phyloP scores from a whole-genome alignment of 2,113 vertebrate genomes.

The Aramus guarauna region DNA sequence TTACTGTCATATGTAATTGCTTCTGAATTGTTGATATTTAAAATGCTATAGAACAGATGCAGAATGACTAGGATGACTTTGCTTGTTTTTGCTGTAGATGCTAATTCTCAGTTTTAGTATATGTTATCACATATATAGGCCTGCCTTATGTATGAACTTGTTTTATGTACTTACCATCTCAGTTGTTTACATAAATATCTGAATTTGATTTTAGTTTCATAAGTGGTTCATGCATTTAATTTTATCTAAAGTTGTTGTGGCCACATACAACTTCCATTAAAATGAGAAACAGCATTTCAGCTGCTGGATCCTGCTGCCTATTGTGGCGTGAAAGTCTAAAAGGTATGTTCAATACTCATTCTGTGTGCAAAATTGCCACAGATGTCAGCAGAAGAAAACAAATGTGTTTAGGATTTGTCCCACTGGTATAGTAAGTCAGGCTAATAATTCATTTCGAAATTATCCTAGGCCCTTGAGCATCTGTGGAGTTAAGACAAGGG shows the following conservation, averaged over 20 bases:
- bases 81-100: not conserved
- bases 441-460: not conserved
- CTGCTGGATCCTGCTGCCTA: not conserved
- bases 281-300: not conserved
- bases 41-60: not conserved
- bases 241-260: not conserved
- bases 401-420: not conserved
- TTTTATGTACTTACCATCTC: not conserved
- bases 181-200: not conserved
- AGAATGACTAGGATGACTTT: not conserved
- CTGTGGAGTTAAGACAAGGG: not conserved
- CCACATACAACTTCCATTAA: not conserved
- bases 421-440: not conserved
- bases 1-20: not conserved
- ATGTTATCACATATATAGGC: not conserved
- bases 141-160: not conserved
- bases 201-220: not conserved
- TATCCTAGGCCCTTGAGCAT: not conserved
- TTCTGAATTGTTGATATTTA: not conserved
- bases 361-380: not conserved
- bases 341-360: not conserved
- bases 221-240: not conserved
- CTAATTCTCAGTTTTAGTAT: not conserved
- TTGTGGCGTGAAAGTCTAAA: not conserved
- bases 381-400: slow-evolving; percentile 12